phyloP scores from a whole-genome alignment of 2,113 vertebrate species.

The Sylvia atricapilla region DNA sequence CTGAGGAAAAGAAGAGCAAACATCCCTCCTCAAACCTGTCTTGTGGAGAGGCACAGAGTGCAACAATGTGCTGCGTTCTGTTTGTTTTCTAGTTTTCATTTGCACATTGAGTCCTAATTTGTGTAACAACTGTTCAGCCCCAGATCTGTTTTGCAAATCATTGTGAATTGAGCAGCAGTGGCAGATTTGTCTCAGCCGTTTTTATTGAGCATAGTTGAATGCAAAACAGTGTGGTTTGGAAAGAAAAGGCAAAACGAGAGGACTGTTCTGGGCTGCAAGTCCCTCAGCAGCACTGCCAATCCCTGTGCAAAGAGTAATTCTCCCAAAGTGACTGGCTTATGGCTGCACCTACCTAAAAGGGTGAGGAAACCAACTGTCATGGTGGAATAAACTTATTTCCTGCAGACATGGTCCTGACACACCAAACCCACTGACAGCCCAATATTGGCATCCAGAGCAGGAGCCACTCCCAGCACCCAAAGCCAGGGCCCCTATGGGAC shows the following conservation, averaged over 20 bases:
- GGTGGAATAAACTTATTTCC: not conserved
- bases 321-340: not conserved
- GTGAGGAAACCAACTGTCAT: not conserved
- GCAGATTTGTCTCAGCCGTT: slow-evolving; percentile 35
- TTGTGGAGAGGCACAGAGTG: not conserved
- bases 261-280: rapidly evolving
- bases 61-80: not conserved
- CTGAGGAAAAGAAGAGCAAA: not conserved
- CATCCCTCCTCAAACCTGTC: not conserved
- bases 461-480: not conserved
- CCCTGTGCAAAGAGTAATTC: not conserved
- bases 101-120: not conserved
- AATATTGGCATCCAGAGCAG: not conserved
- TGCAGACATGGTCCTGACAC: not conserved
- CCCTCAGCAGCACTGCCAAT: not conserved
- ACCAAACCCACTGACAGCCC: not conserved
- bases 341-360: not conserved
- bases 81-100: slow-evolving; percentile 27
- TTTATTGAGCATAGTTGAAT: not conserved
- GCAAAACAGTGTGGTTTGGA: not conserved
- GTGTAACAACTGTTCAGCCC: slow-evolving; percentile 23
- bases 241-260: not conserved
- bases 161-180: slow-evolving; percentile 30
- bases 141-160: slow-evolving; percentile 14
- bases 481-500: not conserved